A percentile compares a stretch with the other conserved stretches of the same genome.
Evolutionary conservation across 2,113 vertebrate species (phyloP).

Genomic region (Struthidea cinerea): DNA sequence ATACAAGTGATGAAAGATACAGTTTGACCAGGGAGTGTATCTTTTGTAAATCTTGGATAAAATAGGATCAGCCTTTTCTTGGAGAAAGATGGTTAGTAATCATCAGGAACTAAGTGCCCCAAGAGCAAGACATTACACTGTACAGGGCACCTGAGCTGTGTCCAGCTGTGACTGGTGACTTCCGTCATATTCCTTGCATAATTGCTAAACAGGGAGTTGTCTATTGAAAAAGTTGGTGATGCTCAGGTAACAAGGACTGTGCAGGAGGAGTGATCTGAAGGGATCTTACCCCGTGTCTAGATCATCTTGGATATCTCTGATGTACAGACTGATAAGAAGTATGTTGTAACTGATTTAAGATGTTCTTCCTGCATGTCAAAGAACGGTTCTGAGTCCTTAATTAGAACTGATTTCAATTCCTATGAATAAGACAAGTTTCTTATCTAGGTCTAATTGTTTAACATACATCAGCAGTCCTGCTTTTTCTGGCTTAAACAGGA

Average conservation of each 20-base stretch:
- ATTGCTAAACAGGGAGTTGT: background rate
- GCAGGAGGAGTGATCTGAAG: background rate
- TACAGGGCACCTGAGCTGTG: background rate
- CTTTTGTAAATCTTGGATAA: background rate
- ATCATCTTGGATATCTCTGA: background rate
- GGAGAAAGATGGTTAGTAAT: background rate
- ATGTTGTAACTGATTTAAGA: background rate
- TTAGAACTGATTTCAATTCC: background rate
- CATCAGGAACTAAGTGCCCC: background rate
- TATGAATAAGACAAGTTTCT: background rate
- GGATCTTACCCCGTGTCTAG: background rate
- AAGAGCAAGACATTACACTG: background rate
- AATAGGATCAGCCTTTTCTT: background rate
- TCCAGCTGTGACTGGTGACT: background rate
- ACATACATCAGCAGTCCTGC: background rate
- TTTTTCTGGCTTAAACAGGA: background rate
- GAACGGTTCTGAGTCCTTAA: background rate
- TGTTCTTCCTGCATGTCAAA: background rate
- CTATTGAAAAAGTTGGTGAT: rapidly evolving
- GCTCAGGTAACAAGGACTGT: background rate
- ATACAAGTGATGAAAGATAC: background rate
- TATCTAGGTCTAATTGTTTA: background rate
- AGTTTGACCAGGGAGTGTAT: background rate
- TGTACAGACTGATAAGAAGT: background rate
- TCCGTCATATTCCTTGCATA: background rate